phyloP scores from a whole-genome alignment of 2,888 invertebrate genomes.

The Caenorhabditis japonica region DNA sequence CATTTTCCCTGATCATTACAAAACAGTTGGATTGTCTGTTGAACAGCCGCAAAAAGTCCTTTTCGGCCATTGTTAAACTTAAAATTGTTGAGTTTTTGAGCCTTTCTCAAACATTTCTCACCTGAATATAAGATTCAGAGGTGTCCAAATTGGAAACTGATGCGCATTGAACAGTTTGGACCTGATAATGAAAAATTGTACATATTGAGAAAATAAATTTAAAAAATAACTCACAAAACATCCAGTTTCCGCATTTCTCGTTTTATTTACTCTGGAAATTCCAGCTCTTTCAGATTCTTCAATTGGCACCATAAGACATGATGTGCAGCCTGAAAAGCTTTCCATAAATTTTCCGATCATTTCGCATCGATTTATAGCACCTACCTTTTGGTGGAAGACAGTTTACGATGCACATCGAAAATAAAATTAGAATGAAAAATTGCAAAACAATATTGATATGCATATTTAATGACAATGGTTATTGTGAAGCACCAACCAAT shows the following conservation, averaged over 20 bases:
- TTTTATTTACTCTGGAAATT: constrained; percentile 31
- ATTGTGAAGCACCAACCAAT: no score
- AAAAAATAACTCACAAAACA: constrained; percentile 28
- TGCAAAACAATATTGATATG: no score
- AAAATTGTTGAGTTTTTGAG: background rate
- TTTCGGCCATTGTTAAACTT: constrained; percentile 45
- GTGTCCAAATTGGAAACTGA: constrained; percentile 1
- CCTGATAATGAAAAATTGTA: constrained; percentile 10
- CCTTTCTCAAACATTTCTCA: background rate
- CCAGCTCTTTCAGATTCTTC: constrained; percentile 38
- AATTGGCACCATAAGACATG: constrained; percentile 36
- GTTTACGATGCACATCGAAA: no score
- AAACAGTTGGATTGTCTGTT: constrained; percentile 45
- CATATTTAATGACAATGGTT: no score
- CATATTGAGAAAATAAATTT: background rate
- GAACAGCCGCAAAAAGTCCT: constrained; percentile 34
- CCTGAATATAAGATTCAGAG: constrained; percentile 34
- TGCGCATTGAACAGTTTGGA: constrained; percentile 28
- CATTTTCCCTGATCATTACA: constrained; percentile 45
- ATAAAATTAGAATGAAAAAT: no score
- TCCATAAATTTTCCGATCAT: no score
- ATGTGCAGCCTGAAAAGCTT: constrained; percentile 40
- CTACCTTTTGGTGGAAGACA: no score
- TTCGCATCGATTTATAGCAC: no score
- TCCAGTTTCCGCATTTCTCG: constrained; percentile 26